Conservation (phyloP, 2,888 invertebrate genomes). For the Omphaloscelis lunosa region DNA sequence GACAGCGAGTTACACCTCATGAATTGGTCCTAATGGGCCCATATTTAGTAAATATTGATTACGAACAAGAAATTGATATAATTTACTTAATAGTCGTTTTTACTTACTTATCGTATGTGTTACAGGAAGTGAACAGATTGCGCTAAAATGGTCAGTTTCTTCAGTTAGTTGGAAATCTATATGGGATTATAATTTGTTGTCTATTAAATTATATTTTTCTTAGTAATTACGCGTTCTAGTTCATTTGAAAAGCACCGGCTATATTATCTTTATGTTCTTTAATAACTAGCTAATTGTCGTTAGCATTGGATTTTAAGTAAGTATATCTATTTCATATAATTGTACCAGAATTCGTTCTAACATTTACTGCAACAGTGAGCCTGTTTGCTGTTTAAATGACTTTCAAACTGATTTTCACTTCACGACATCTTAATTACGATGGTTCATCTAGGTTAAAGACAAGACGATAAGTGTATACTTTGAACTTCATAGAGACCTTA, state of each 20-base stretch:
- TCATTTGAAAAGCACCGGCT: slow-evolving; percentile 22
- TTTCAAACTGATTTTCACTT: neutral
- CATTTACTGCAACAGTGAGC: neutral
- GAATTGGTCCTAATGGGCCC: slow-evolving; percentile 42
- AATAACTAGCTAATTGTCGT: slow-evolving; percentile 14
- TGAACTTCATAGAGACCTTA: too few relatives aligned
- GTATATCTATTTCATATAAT: neutral
- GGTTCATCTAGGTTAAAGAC: neutral
- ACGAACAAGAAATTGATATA: slow-evolving; percentile 53
- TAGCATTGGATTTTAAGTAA: neutral
- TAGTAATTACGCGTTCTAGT: slow-evolving; percentile 19
- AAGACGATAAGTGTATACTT: neutral
- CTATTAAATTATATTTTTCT: slow-evolving; percentile 50
- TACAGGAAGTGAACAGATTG: slow-evolving; percentile 46
- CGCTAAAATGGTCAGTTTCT: slow-evolving; percentile 24
- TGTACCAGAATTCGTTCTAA: neutral
- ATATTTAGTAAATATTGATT: slow-evolving; percentile 52
- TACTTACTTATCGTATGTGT: slow-evolving; percentile 12
- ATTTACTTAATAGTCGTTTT: slow-evolving; percentile 46
- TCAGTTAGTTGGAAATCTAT: slow-evolving; percentile 39
- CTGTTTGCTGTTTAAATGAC: neutral
- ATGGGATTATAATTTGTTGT: slow-evolving; percentile 36
- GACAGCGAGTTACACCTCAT: slow-evolving; percentile 48
- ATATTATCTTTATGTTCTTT: slow-evolving; percentile 31
- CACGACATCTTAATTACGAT: too few relatives aligned